Percentiles rank a stretch among this genome's conserved stretches.
phyloP scores from a whole-genome alignment of 1,140 invertebrate species.

The Meloidogyne chitwoodi region DNA sequence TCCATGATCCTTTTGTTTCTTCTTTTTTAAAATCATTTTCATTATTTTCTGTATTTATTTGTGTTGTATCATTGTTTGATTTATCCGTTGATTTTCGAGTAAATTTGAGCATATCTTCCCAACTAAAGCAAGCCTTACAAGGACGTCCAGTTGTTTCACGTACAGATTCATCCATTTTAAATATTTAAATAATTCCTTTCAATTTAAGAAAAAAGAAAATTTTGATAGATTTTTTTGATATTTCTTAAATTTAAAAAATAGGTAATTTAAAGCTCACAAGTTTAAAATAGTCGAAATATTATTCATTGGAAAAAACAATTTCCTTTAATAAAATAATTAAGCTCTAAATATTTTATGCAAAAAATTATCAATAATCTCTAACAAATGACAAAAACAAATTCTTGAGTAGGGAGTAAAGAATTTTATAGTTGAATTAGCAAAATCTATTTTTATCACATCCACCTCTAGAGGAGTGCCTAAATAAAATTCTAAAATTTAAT shows the following conservation, averaged over 20 bases:
- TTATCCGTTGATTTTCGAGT: slow-evolving; percentile 35
- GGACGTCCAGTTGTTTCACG: slow-evolving; percentile 30
- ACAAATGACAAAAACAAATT: background rate
- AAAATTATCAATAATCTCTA: background rate
- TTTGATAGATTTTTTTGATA: too few relatives aligned
- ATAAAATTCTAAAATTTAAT: too few relatives aligned
- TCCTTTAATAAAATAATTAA: background rate
- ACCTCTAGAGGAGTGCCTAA: too few relatives aligned
- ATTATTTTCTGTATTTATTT: background rate
- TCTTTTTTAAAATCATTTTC: background rate
- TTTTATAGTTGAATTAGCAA: too few relatives aligned
- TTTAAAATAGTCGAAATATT: too few relatives aligned
- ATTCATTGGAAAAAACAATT: too few relatives aligned
- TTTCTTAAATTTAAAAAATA: too few relatives aligned
- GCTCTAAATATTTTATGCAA: background rate
- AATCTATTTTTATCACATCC: too few relatives aligned
- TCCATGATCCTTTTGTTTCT: background rate
- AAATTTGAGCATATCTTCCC: slow-evolving; percentile 55
- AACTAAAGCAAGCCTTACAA: slow-evolving; percentile 53
- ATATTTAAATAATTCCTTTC: too few relatives aligned
- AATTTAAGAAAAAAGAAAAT: too few relatives aligned
- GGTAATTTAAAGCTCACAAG: too few relatives aligned
- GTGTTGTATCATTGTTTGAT: slow-evolving; percentile 3
- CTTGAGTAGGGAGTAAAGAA: background rate
- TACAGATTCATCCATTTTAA: background rate